Conservation (phyloP, 2,888 invertebrate genomes). For the Blastobasis adustella region DNA sequence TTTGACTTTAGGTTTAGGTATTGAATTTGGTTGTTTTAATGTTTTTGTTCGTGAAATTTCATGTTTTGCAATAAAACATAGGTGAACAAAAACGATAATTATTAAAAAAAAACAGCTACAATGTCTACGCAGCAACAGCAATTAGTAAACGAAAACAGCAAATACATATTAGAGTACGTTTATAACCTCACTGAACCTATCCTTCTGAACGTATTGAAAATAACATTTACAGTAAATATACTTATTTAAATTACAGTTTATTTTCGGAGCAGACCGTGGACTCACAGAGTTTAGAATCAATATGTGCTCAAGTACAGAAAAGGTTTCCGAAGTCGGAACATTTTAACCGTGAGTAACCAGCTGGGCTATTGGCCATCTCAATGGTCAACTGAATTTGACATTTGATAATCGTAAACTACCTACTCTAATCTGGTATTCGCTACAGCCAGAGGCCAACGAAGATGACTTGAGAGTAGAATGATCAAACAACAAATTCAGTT, state of each 20-base stretch:
- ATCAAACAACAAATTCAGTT: neutral
- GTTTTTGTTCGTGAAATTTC: no score
- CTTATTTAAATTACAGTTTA: constrained; percentile 67
- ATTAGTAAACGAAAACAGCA: constrained; percentile 62
- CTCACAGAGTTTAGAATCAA: constrained; percentile 82
- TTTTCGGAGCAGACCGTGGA: constrained; percentile 84
- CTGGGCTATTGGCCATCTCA: constrained; percentile 2
- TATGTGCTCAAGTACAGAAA: constrained; percentile 85
- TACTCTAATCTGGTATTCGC: no score
- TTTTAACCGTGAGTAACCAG: constrained; percentile 78
- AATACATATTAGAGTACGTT: constrained; percentile 68
- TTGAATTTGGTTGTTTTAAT: no score
- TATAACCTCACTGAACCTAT: constrained; percentile 18
- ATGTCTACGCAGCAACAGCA: constrained; percentile 64
- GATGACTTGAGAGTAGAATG: no score
- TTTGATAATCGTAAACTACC: no score
- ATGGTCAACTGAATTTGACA: no score
- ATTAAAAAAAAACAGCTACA: constrained; percentile 7
- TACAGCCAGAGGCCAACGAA: no score
- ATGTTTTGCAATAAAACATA: neutral
- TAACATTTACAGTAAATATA: neutral
- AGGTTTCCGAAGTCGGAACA: constrained; percentile 85
- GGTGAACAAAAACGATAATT: neutral
- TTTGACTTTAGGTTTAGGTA: no score
- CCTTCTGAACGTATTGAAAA: constrained; percentile 2